Conservation (phyloP, 1,140 invertebrate genomes). For the Drosophila tropicalis region DNA sequence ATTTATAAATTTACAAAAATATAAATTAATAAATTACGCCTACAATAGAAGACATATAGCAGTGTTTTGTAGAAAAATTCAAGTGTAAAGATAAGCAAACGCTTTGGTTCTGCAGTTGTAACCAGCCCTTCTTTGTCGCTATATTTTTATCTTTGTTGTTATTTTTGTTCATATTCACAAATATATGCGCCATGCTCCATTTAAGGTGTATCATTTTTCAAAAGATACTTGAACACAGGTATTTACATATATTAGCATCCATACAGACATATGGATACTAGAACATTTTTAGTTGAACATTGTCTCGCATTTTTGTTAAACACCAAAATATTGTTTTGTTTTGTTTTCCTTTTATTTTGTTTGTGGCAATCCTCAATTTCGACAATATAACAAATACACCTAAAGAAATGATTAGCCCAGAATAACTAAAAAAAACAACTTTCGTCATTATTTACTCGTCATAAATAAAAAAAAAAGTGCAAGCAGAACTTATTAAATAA, state of each 20-base stretch:
- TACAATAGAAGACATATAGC: constrained; percentile 14
- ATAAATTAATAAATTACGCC: constrained; percentile 1
- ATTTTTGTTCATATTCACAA: constrained; percentile 40
- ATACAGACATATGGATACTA: neutral
- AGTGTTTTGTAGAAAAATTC: constrained; percentile 26
- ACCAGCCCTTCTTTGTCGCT: neutral
- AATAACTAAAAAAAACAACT: no score
- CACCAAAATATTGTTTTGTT: constrained; percentile 41
- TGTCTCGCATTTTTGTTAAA: constrained; percentile 72
- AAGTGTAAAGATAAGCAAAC: constrained; percentile 61
- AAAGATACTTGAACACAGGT: constrained; percentile 11
- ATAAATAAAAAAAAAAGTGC: no score
- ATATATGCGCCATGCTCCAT: constrained; percentile 69
- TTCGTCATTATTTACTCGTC: no score
- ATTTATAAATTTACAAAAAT: constrained; percentile 72
- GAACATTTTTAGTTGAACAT: constrained; percentile 64
- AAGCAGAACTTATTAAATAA: no score
- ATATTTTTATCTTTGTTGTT: constrained; percentile 56
- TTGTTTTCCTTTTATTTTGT: constrained; percentile 18
- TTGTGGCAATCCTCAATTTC: constrained; percentile 48
- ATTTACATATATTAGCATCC: neutral
- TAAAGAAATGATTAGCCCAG: neutral
- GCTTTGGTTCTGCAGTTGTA: neutral
- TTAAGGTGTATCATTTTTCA: constrained; percentile 74
- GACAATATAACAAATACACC: neutral